Conservation (phyloP, 92 coral and sea anemone genomes). For the Parazoanthus swiftii region DNA sequence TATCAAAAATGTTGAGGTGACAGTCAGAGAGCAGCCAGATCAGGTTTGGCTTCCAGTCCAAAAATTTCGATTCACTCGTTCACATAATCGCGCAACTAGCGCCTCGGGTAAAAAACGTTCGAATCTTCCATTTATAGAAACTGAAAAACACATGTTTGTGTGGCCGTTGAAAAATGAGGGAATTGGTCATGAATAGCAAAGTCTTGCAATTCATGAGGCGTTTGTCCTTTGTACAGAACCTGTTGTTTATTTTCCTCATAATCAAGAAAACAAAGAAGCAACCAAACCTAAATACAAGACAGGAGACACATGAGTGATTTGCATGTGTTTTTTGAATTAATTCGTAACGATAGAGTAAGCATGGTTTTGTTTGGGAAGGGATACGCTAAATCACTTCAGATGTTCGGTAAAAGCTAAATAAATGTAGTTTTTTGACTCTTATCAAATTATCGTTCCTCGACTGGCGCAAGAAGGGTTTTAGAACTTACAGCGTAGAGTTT, state of each 20-base stretch:
- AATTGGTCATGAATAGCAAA: not conserved
- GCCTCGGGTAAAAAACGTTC: not conserved
- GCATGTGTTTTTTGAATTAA: conserved; percentile 16
- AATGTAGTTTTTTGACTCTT: not conserved
- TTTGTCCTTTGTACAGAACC: not conserved
- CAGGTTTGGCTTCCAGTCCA: too few relatives aligned
- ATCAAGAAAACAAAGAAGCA: conserved; percentile 26
- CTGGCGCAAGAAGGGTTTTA: not conserved
- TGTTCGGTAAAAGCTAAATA: not conserved
- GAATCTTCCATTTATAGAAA: not conserved
- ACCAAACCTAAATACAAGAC: not conserved
- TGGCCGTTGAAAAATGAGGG: not conserved
- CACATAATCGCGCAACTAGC: too few relatives aligned
- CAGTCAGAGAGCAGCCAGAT: too few relatives aligned
- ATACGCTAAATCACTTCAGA: not conserved
- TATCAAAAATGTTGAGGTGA: not conserved
- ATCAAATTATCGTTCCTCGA: not conserved
- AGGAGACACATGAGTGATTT: conserved; percentile 21
- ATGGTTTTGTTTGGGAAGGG: conserved; percentile 7
- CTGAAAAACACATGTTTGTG: not conserved
- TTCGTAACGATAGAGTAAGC: conserved; percentile 14
- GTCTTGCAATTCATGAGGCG: not conserved
- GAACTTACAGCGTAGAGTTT: conserved; percentile 12
- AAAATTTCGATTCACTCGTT: too few relatives aligned
- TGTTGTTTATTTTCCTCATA: not conserved